Evolutionary conservation across 2,888 invertebrate species (phyloP), one percentile per base, ranked within the genome.

Genomic region (Limenitis camilla): DNA sequence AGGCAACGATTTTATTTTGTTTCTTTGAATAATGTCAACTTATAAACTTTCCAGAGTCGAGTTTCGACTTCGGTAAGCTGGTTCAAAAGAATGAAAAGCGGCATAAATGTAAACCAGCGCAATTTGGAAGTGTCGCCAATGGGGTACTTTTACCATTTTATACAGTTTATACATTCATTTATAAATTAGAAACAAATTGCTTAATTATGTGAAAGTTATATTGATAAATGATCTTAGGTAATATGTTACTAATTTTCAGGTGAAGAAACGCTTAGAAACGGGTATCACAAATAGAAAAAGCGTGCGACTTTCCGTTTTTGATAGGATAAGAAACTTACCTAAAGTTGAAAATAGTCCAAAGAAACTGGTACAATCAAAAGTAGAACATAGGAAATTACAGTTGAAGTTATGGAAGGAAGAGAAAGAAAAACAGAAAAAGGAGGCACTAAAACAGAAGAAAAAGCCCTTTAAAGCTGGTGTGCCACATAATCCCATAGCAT

Each of bases 401-500:
- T 60, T 87, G 1, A 75, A 79, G 51, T 82, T 79, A 69, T 87
- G 85, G 85, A 86, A 84, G 57, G 69, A 72, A 43, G 82, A 84
- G 31, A 87, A 79, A 51, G 77, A 77, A n/a, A 78, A 76, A 51
- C 71, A 73, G 49, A 84, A 79, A 55, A 77, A 74, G 30, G 74
- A 76, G 46, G 69, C 62, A 0, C 74, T 74, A 0, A 52, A 67
- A 2, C 64, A 72, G 4, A 86, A 82, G 52, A 81, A 78, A 61
- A 85, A 82, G 55, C 86, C 87, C 0, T 87, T 87, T 64, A 9
- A 84, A 2, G 60, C 71, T 0, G 82, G 84, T 10, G 69, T 79
- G 1, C 58, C 74, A 0, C 77, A 72, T 52, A 65, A 61, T n/a
- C 60, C 80, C 2, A 41, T 73, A 0, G 76, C 68, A 11, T 81